Conservation (phyloP, 2,113 vertebrate species). For the Barbus barbus region DNA sequence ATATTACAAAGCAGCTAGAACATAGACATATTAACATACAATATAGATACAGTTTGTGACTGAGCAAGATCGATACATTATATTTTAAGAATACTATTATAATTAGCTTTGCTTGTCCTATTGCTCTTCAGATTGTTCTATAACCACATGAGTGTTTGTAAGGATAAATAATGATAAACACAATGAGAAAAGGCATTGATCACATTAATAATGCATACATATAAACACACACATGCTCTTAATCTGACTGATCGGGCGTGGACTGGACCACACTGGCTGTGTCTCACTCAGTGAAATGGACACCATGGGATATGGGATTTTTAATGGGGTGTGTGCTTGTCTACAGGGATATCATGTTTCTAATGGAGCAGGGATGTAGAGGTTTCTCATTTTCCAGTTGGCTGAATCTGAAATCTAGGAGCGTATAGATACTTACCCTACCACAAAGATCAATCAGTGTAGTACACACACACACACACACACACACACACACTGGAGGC, state of each 20-base stretch:
- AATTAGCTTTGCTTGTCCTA: too few relatives aligned
- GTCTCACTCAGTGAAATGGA: constrained; percentile 6
- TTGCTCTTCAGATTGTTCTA: too few relatives aligned
- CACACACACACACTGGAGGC: constrained; percentile 50
- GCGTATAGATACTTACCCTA: constrained; percentile 67
- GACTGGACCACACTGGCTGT: constrained; percentile 50
- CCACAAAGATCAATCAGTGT: constrained; percentile 73
- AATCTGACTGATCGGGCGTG: constrained; percentile 57
- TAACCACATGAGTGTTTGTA: too few relatives aligned
- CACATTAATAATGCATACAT: too few relatives aligned
- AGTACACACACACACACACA: constrained; percentile 59
- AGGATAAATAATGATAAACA: too few relatives aligned
- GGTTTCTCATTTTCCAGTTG: constrained; percentile 80
- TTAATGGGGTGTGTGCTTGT: constrained; percentile 30
- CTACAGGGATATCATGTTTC: constrained; percentile 71
- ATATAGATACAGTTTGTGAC: too few relatives aligned
- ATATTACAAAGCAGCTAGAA: too few relatives aligned
- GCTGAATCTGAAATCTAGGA: constrained; percentile 64
- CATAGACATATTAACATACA: too few relatives aligned
- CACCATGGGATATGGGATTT: constrained; percentile 23
- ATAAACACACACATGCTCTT: too few relatives aligned
- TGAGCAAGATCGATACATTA: too few relatives aligned
- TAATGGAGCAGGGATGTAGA: constrained; percentile 76
- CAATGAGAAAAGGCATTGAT: too few relatives aligned
- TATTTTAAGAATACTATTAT: too few relatives aligned